Base-by-base conservation (phyloP, 2,113 vertebrate genomes). In the Athene cunicularia region DNA sequence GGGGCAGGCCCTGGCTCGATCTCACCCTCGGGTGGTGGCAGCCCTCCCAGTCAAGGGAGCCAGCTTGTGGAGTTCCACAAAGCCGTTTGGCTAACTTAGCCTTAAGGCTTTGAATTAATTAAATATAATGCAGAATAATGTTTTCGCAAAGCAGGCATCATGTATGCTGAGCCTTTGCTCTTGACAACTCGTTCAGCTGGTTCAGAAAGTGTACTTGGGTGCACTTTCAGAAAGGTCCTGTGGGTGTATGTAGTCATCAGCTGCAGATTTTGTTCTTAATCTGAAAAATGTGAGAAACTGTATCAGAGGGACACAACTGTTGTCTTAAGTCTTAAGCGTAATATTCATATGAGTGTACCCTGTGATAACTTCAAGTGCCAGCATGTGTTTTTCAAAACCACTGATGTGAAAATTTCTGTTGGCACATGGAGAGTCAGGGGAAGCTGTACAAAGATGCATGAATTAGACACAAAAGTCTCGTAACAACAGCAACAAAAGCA, bases 251-350 rank as follows among this genome's bases (percentile, higher is more conserved):
- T 30, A 53, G 15, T 33, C n/a, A 4, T 27, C 32, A 14, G 32
- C 32, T 47, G 32, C 39, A 32, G 32, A 3, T 10, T 22, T 22
- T 9, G 4, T 60, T 52, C 47, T 41, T 52, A 12, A 23, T 26
- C 24, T n/a, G 13, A 19, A 77, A 67, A 33, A 24, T 3, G 3
- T 14, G 21, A 28, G 50, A 28, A 76, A 28, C 30, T 35, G 5
- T 18, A 47, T 24, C 4, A 20, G 35, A 73, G 47, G 27, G 62
- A 43, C n/a, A 26, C 11, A 1, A 15, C 15, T 0, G 0, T 35
- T 67, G 26, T 58, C n/a, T 24, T 22, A 56, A 71, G 28, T 12
- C 68, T 17, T 70, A 71, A 21, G 10, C n/a, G 32, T 49, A 63
- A 50, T 18, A 20, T 52, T 16, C 12, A 1, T 33, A 3, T 4